A percentile compares a stretch with the other conserved stretches of the same genome.
Conservation (phyloP, 1,140 invertebrate species). For the Periplaneta americana region DNA sequence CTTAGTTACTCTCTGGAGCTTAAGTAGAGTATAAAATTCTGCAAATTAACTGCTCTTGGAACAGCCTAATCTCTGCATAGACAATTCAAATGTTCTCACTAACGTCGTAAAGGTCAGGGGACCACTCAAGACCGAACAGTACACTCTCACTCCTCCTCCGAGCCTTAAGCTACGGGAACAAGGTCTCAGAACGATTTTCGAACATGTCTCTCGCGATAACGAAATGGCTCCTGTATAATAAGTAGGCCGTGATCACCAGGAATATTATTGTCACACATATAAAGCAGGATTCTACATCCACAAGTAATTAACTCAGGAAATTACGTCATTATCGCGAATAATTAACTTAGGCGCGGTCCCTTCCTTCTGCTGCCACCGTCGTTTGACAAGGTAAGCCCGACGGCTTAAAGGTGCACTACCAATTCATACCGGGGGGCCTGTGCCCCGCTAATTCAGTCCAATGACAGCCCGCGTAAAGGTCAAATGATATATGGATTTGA, state of each 20-base stretch:
- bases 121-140: no score
- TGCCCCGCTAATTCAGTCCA: background rate
- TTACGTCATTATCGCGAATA: background rate
- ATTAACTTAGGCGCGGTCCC: background rate
- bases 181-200: background rate
- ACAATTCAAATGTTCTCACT: no score
- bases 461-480: no score
- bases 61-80: no score
- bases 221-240: background rate
- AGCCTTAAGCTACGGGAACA: no score
- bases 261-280: background rate
- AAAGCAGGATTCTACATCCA: background rate
- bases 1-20: no score
- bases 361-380: background rate
- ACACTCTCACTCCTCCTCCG: no score
- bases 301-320: background rate
- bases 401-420: background rate
- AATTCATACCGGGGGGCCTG: background rate
- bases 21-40: no score
- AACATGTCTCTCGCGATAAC: background rate
- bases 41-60: no score
- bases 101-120: no score
- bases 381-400: background rate
- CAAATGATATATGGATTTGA: no score
- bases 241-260: background rate